Base-by-base conservation (phyloP, 2,888 invertebrate species). In the Lochmaea capreae region DNA sequence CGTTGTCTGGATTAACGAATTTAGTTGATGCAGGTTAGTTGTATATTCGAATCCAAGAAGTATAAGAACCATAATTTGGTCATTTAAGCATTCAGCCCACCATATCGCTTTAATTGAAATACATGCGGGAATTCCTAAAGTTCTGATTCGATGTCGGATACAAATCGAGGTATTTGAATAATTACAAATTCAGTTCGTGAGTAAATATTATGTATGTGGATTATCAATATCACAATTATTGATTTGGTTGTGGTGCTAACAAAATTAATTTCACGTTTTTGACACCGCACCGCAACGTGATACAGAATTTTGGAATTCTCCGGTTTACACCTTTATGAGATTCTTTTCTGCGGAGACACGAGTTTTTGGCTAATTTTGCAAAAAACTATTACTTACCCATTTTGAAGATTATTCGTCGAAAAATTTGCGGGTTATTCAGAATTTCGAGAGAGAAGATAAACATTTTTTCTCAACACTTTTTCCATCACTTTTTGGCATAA, bases 91-190 rank as follows among this genome's bases (percentile, higher is more conserved):
- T 57, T 43, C 67, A 57, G 16, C 33, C 22, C 67, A 67, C 39
- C 26, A 18, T 42, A 43, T 67, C 46, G 39, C 8, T 43, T 10
- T n/a, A 59, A 67, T 43, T 49, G 11, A 49, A 43, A n/a, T 49
- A 33, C 68, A 22, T 61, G 26, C 26, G 6, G n/a, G 18, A 61
- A 61, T 52, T 59, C 61, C 68, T 62, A 52, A 68, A 61, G 49
- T 61, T 61, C 33, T 52, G 46, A 52, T 16, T 46, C 39, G 39
- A 52, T 68, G 59, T 61, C 33, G 61, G 22, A 68, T 61, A 52
- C 68, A 68, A 68, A 68, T 61, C 18, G 61, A 61, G 68, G 49
- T 6, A 68, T 68, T 68, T 68, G 68, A 59, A 68, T 61, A 61
- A 61, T 68, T 59, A 26, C 22, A 61, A 61, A 33, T 33, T 18